These are phyloP conservation scores for Saccopteryx leptura DNA, from an alignment of 2,113 vertebrate species.

Conservation along the genomic window DNA sequence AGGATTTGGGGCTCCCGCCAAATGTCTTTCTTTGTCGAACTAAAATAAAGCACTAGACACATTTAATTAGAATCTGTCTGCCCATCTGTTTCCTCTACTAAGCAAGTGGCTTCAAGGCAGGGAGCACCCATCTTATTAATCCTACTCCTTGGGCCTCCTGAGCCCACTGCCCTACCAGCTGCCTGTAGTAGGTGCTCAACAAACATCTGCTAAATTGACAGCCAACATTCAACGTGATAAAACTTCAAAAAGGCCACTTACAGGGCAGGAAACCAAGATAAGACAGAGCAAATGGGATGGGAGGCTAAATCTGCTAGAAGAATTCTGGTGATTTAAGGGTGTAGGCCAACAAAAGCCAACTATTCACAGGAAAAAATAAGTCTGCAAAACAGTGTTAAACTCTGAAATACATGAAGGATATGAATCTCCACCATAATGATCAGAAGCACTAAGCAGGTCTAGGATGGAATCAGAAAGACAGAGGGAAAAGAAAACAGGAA, in stretches of 20 bases:
- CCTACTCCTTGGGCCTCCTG: background rate
- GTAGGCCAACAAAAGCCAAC: background rate
- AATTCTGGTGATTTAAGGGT: background rate
- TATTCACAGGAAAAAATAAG: background rate
- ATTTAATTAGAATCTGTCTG: constrained; percentile 54
- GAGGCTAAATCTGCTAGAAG: background rate
- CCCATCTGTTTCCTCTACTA: constrained; percentile 52
- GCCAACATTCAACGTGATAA: background rate
- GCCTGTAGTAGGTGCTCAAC: constrained; percentile 12
- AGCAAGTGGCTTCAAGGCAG: background rate
- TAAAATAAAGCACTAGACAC: constrained; percentile 64
- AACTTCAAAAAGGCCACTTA: background rate
- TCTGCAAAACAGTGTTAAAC: background rate
- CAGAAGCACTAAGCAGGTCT: background rate
- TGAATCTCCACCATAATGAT: background rate
- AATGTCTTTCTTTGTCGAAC: constrained; percentile 29
- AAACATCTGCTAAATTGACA: background rate
- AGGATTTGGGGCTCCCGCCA: background rate
- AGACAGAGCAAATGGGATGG: background rate
- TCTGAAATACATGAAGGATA: background rate
- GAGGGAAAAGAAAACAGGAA: background rate
- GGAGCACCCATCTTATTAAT: background rate
- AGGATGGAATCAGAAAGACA: background rate
- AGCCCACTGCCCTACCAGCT: fast-evolving
- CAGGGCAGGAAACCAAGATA: background rate